Conservation (phyloP, 2,797 vertebrate genomes). For the Thalassophryne amazonica region DNA sequence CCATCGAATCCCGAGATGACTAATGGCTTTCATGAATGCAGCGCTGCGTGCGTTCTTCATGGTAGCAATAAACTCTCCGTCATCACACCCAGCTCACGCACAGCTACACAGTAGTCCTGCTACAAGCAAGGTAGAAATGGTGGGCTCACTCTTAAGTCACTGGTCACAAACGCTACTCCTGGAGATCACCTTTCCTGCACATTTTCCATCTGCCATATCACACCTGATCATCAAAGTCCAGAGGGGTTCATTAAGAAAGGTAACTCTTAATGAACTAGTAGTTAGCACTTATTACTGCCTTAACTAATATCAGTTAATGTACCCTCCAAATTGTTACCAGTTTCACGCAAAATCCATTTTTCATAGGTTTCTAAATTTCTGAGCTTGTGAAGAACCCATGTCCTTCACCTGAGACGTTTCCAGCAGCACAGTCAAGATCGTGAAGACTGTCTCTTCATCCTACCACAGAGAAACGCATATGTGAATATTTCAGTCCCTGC, state of each 20-base stretch:
- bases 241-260: no score
- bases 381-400: not conserved
- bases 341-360: not conserved
- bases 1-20: conserved; percentile 1
- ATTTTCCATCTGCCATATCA: no score
- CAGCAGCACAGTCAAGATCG: conserved; percentile 1
- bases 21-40: conserved; percentile 33
- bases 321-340: no score
- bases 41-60: conserved; percentile 6
- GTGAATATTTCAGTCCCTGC: conserved; percentile 29
- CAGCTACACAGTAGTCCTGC: not conserved
- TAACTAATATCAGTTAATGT: no score
- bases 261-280: no score
- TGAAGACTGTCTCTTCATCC: conserved; percentile 11
- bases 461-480: not conserved
- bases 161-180: no score
- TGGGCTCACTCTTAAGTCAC: no score
- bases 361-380: not conserved
- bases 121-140: not conserved
- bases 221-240: no score
- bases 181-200: no score
- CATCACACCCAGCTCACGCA: conserved; percentile 15
- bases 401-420: conserved; percentile 24
- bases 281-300: no score
- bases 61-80: not conserved